Base-by-base conservation (phyloP, 2,113 vertebrate species). In the Buteo buteo region DNA sequence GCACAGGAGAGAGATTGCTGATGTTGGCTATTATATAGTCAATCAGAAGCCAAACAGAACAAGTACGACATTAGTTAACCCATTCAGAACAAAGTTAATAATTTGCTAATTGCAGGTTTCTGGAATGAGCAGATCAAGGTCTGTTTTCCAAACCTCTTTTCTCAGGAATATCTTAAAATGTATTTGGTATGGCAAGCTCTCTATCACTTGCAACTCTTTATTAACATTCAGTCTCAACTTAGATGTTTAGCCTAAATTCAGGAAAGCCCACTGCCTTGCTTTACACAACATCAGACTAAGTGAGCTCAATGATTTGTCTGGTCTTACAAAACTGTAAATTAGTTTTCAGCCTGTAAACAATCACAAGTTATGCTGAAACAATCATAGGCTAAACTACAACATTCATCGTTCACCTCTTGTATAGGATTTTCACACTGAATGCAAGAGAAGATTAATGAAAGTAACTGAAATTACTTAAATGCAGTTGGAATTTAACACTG, bases 1-100 rank as follows among this genome's bases (percentile, higher is more conserved):
- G 90, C 83, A 93, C 92, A 92, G 8, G 11, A 80, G 90, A 87
- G 57, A 89, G 86, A 74, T 62, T 72, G 65, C 88, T 80, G 71
- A 81, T 83, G 82, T 45, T 90, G 76, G 76, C 90, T 93, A 38
- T 78, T 88, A 88, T 13, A 55, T 3, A 86, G 90, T 84, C 96
- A 76, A 86, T 88, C 94, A 89, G 88, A 93, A 94, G 72, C 36
- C 76, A 96, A 93, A 71, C 50, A 92, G 94, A 88, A 81, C 54
- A 54, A 92, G 82, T 34, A 54, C 10, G 47, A 72, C 0, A 0
- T 81, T 72, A 49, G 31, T 93, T 92, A 94, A 96, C 88, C 88
- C 72, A 42, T 84, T 94, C 80, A 64, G 79, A 88, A 92, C 90
- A 86, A 92, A 71, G 94, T 91, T 96, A 95, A 90, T 96, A 29